Evolutionary conservation across 2,113 vertebrate species (phyloP), one percentile per base, ranked within the genome.

Genomic region (Serilophus lunatus): DNA sequence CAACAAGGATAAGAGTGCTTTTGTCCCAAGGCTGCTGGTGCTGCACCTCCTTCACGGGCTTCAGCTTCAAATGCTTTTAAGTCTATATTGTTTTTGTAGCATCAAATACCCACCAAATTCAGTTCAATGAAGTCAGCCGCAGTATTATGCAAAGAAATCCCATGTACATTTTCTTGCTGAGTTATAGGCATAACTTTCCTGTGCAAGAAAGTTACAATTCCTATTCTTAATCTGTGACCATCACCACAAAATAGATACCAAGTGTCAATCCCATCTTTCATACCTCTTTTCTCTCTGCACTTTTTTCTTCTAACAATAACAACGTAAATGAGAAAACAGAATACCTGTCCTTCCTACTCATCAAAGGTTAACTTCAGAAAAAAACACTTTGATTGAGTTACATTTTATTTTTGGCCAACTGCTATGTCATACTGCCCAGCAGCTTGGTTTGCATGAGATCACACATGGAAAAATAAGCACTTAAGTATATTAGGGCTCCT

Each of bases 401-500:
- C 2, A 2, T 75, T 94, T 95, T 92, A 93, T 68, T 92, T 94
- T 94, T 92, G 90, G 86, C 88, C 82, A 92, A 78, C 82, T 90
- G 40, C 76, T 90, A 92, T 38, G 90, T 95, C 96, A 95, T 88
- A 86, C 12, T 94, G 88, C 68, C 93, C 93, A 90, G 86, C 86
- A 94, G 80, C 80, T 95, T 90, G 76, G 90, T 81, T 83, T 94
- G 86, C 90, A 95, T 96, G 95, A 96, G 93, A 86, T 97, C 94
- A 97, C 88, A 81, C 40, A 71, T 71, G 95, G 93, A 93, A 97
- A 96, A 96, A 96, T 42, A 97, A 94, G 90, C 93, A 93, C 68
- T 95, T 75, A 66, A 97, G 49, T 83, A 50, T 69, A 93, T 89
- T 78, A 90, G 72, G 82, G 82, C 80, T 94, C 76, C 82, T 93